Evolutionary conservation across 2,797 vertebrate species (phyloP).

Genomic region (Bradypus variegatus): DNA sequence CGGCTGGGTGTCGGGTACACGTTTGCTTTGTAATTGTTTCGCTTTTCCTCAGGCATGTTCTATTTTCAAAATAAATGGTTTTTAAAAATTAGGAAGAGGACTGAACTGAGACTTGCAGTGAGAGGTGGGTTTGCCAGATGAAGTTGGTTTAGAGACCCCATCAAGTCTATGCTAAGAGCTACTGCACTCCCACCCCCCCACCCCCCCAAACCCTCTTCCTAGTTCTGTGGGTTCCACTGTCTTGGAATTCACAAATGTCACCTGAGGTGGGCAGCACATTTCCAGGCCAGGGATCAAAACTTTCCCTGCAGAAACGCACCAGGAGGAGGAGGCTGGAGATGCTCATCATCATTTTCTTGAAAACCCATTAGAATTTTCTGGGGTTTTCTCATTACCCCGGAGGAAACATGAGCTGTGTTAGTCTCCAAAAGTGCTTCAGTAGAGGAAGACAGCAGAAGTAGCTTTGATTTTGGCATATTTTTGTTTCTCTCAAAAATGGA

Average conservation of each 20-base stretch:
- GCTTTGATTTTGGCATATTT: background rate
- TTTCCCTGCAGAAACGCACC: no score
- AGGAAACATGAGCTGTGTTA: background rate
- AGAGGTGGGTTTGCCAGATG: background rate
- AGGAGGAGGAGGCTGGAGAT: no score
- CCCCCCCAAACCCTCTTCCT: no score
- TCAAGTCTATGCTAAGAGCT: background rate
- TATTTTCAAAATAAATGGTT: no score
- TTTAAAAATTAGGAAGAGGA: background rate
- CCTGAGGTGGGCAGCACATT: no score
- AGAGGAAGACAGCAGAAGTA: background rate
- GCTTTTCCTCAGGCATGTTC: background rate
- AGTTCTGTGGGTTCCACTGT: no score
- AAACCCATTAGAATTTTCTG: no score
- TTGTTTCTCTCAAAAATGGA: background rate
- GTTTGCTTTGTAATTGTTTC: background rate
- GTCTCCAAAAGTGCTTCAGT: background rate
- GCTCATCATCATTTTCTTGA: no score
- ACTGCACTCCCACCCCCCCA: no score
- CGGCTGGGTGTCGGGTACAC: background rate
- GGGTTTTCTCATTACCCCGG: no score
- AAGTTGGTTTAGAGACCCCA: background rate
- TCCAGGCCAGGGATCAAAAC: no score
- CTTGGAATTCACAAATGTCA: no score
- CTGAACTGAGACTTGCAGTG: background rate